A percentile compares a stretch with the other conserved stretches of the same genome.
phyloP scores from a whole-genome alignment of 2,797 vertebrate species.

The Uromys caudimaculatus region DNA sequence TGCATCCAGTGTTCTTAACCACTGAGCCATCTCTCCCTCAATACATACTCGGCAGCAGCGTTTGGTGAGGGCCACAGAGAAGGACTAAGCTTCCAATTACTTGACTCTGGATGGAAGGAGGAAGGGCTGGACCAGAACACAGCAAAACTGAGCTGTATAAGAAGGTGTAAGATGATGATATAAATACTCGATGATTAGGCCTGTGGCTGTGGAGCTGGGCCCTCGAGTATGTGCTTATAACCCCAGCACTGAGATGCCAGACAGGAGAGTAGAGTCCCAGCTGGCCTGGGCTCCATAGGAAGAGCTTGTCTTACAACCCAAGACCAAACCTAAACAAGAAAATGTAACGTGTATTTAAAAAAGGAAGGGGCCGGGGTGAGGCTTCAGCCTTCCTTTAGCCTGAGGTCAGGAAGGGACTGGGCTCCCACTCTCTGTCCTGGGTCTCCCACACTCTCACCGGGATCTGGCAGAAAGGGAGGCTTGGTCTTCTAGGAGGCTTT shows the following conservation, averaged over 20 bases:
- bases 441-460: background rate
- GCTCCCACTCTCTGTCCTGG: background rate
- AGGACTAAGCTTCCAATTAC: too few relatives aligned
- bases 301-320: background rate
- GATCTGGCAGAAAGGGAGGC: background rate
- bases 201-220: background rate
- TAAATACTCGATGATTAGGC: background rate
- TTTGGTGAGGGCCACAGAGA: background rate
- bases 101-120: background rate
- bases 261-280: background rate
- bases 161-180: background rate
- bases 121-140: background rate
- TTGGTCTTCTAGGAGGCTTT: too few relatives aligned
- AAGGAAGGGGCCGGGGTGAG: background rate
- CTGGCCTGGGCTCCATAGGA: background rate
- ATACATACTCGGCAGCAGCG: background rate
- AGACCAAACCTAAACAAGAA: background rate
- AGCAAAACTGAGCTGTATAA: conserved; percentile 70
- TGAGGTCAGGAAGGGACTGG: background rate
- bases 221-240: background rate
- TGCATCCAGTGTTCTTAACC: background rate
- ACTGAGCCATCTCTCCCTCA: background rate
- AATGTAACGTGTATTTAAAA: background rate
- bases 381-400: background rate
- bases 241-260: background rate